Conservation (phyloP, 37 sponge, comb jelly and placozoan genomes). For the Ephydatia muelleri region DNA sequence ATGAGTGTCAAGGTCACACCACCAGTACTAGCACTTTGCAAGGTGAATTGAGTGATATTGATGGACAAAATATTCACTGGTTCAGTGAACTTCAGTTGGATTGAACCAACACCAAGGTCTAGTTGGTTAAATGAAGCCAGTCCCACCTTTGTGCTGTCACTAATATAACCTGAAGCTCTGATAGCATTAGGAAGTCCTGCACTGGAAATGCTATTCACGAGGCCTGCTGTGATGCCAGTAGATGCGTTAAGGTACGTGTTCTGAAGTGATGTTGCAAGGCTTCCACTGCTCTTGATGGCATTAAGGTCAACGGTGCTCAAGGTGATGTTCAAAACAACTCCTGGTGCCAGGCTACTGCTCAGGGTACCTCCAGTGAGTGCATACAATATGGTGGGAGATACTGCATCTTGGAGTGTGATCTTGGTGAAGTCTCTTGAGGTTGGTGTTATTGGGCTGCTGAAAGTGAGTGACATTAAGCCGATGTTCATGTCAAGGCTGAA, state of each 20-base stretch:
- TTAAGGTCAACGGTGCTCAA: constrained; percentile 56
- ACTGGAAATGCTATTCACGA: constrained; percentile 32
- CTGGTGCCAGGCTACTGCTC: neutral
- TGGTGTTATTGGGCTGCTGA: constrained; percentile 75
- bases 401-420: constrained; percentile 71
- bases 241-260: constrained; percentile 68
- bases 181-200: constrained; percentile 48
- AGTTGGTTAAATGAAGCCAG: constrained; percentile 56
- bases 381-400: constrained; percentile 23
- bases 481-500: constrained; percentile 75
- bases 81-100: constrained; percentile 78
- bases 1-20: constrained; percentile 38
- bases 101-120: constrained; percentile 52
- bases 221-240: constrained; percentile 9
- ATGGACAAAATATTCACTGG: constrained; percentile 69
- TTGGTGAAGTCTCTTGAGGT: constrained; percentile 44
- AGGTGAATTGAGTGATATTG: constrained; percentile 38
- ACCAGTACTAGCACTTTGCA: constrained; percentile 60
- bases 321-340: constrained; percentile 17
- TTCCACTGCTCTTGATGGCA: constrained; percentile 55
- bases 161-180: constrained; percentile 26
- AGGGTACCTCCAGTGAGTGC: constrained; percentile 64
- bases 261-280: constrained; percentile 55
- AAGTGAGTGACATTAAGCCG: constrained; percentile 59
- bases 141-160: constrained; percentile 39